Evolutionary conservation across 2,888 invertebrate species (phyloP).

Genomic region (Melinaea marsaeus): DNA sequence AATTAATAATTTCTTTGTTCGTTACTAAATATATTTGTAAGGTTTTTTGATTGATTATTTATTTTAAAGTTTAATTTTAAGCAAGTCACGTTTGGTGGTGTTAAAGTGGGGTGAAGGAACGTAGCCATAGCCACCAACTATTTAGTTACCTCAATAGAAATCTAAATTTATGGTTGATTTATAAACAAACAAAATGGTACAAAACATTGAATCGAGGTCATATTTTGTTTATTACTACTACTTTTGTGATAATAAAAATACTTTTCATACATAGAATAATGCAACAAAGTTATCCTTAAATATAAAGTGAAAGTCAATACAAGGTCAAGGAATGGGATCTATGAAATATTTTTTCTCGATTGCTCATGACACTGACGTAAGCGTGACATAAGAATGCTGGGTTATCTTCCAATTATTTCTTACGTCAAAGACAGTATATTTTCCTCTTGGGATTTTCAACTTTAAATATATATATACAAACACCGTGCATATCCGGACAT

Average conservation of each 20-base stretch:
- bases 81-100: neutral
- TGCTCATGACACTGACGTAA: no score
- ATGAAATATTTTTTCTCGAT: no score
- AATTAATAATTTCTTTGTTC: no score
- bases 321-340: no score
- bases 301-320: no score
- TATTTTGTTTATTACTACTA: neutral
- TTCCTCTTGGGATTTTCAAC: constrained; percentile 2
- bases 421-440: neutral
- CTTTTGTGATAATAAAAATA: no score
- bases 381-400: no score
- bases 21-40: no score
- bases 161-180: neutral
- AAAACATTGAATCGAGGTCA: constrained; percentile 23
- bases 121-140: neutral
- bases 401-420: neutral
- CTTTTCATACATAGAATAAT: no score
- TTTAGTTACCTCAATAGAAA: neutral
- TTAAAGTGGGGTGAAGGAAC: neutral
- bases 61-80: no score
- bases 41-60: no score
- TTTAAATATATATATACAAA: neutral
- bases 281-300: no score
- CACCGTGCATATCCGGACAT: constrained; percentile 16
- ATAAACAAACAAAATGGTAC: constrained; percentile 3